Percentiles rank a stretch among this genome's conserved stretches.
Evolutionary conservation across 2,113 vertebrate genomes (phyloP).

Genomic region (Carlito syrichta): DNA sequence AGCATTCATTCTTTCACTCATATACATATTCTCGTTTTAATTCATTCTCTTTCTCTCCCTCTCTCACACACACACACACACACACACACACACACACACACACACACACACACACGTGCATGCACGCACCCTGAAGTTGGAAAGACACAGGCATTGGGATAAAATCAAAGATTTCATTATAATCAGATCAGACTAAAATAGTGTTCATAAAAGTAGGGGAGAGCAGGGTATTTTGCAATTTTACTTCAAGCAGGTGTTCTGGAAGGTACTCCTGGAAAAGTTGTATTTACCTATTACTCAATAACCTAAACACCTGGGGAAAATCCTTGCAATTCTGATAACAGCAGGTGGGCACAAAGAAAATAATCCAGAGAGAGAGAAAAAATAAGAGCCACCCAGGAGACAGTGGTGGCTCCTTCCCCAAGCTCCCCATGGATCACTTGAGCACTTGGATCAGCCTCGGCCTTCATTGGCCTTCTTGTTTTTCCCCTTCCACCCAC

Average conservation of each 20-base stretch:
- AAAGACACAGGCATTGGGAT: not conserved
- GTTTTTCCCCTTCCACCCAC: not conserved
- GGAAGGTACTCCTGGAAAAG: not conserved
- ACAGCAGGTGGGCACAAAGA: not conserved
- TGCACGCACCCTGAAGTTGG: not conserved
- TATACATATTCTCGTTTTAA: not conserved
- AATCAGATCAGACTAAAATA: slow-evolving; percentile 8
- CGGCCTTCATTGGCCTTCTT: not conserved
- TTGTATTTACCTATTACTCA: not conserved
- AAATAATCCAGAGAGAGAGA: not conserved
- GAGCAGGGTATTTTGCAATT: not conserved
- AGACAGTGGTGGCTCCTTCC: not conserved
- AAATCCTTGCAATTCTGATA: not conserved
- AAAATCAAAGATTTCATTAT: not conserved
- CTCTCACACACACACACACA: too few species aligned
- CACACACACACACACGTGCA: not conserved
- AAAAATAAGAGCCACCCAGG: not conserved
- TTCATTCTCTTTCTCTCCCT: not conserved
- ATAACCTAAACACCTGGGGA: not conserved
- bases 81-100: not conserved
- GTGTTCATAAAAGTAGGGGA: not conserved
- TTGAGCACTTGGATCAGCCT: not conserved
- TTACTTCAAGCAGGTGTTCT: not conserved
- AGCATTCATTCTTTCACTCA: not conserved
- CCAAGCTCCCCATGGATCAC: not conserved